Percentiles rank a stretch among this genome's conserved stretches.
Evolutionary conservation across 2,113 vertebrate species (phyloP).

Genomic region (Myiozetetes cayanensis): DNA sequence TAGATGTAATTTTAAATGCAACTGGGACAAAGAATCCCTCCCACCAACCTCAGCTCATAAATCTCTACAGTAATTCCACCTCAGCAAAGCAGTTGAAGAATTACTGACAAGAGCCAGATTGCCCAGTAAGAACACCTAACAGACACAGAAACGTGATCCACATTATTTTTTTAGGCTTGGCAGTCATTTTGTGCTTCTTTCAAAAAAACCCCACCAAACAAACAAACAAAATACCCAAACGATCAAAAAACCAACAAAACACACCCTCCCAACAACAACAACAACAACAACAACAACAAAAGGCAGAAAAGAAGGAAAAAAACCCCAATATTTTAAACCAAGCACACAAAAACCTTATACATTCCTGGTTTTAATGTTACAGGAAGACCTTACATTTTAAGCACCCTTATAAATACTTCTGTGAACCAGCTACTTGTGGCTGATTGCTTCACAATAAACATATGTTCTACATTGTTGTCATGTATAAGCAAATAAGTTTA

Average conservation of each 20-base stretch:
- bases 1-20: slow-evolving; percentile 82
- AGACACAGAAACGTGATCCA: slow-evolving; percentile 74
- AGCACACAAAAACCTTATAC: not conserved
- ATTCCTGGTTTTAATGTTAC: slow-evolving; percentile 34
- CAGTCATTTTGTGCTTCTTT: slow-evolving; percentile 73
- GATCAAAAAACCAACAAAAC: not conserved
- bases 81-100: slow-evolving; percentile 72
- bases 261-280: too few relatives aligned
- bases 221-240: not conserved
- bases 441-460: not conserved
- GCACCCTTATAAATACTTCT: not conserved
- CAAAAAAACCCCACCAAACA: not conserved
- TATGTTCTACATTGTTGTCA: not conserved
- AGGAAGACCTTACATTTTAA: slow-evolving; percentile 21
- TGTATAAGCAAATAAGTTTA: not conserved
- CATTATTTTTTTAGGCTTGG: slow-evolving; percentile 71
- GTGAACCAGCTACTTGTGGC: not conserved
- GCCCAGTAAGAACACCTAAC: slow-evolving; percentile 66
- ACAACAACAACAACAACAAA: too few relatives aligned
- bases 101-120: slow-evolving; percentile 76
- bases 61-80: slow-evolving; percentile 77
- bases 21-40: slow-evolving; percentile 76
- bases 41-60: slow-evolving; percentile 62
- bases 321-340: not conserved
- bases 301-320: not conserved